Evolutionary conservation across 2,888 invertebrate genomes (phyloP).

Genomic region (Syrphus vitripennis): DNA sequence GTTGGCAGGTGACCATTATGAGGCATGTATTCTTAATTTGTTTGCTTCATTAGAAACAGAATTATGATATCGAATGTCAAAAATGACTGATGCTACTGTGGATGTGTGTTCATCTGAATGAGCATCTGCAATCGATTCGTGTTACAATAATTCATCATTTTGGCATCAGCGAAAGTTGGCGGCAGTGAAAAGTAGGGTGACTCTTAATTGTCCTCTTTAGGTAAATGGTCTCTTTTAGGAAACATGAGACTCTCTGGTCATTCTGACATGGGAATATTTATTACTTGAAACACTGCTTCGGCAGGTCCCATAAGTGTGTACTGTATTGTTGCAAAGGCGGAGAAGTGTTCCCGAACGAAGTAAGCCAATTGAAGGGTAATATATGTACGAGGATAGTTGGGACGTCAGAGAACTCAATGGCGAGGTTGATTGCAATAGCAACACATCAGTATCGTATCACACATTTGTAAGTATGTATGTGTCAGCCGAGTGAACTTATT

Average conservation of each 20-base stretch:
- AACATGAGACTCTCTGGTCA: conserved; percentile 46
- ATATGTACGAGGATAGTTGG: background rate
- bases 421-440: background rate
- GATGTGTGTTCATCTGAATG: background rate
- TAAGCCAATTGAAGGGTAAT: conserved; percentile 20
- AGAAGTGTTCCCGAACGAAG: background rate
- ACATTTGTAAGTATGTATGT: conserved; percentile 19
- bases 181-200: background rate
- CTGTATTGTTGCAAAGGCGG: background rate
- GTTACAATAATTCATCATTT: conserved; percentile 15
- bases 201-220: conserved; percentile 37
- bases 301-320: conserved; percentile 26
- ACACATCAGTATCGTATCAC: background rate
- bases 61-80: conserved; percentile 52
- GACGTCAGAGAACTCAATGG: background rate
- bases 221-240: conserved; percentile 28
- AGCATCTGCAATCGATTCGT: conserved; percentile 26
- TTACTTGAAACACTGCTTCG: conserved; percentile 33
- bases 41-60: conserved; percentile 55
- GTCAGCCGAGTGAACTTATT: conserved; percentile 25
- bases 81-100: conserved; percentile 37
- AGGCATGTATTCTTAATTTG: conserved; percentile 13
- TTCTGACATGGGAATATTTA: conserved; percentile 47
- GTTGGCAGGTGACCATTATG: background rate
- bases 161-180: background rate